phyloP scores from a whole-genome alignment of 1,140 invertebrate genomes.

The Macrosteles quadrilineatus region DNA sequence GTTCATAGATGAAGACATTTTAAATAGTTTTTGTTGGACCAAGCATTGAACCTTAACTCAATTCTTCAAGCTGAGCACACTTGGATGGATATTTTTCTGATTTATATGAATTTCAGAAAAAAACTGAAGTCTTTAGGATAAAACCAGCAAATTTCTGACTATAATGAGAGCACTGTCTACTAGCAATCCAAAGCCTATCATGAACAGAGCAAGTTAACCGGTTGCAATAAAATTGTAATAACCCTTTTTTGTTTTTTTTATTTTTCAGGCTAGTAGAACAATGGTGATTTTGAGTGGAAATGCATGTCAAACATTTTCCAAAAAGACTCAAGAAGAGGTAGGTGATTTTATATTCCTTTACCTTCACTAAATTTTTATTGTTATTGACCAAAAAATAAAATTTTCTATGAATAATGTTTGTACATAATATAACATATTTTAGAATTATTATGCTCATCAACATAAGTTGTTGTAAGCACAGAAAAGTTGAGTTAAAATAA shows the following conservation, averaged over 20 bases:
- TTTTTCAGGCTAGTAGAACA: not conserved
- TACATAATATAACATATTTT: not conserved
- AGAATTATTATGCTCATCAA: not conserved
- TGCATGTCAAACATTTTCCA: not conserved
- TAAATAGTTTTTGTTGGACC: no score
- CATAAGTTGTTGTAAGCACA: not conserved
- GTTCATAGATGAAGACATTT: no score
- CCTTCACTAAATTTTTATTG: not conserved
- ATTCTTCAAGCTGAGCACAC: no score
- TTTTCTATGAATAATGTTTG: not conserved
- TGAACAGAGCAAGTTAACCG: no score
- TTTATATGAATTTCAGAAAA: no score
- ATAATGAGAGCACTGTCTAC: no score
- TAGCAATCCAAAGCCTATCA: no score
- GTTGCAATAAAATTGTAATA: no score
- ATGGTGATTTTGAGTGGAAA: not conserved
- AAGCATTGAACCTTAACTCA: no score
- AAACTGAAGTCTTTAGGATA: no score
- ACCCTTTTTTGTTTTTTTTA: not conserved
- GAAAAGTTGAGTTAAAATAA: not conserved
- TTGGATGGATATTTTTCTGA: no score
- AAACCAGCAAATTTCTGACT: no score
- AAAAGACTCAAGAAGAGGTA: slow-evolving; percentile 7
- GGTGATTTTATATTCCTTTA: not conserved
- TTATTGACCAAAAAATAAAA: not conserved